These are phyloP conservation scores for Hetaerina titia DNA, from an alignment of 2,888 invertebrate genomes.

Conservation along the genomic window DNA sequence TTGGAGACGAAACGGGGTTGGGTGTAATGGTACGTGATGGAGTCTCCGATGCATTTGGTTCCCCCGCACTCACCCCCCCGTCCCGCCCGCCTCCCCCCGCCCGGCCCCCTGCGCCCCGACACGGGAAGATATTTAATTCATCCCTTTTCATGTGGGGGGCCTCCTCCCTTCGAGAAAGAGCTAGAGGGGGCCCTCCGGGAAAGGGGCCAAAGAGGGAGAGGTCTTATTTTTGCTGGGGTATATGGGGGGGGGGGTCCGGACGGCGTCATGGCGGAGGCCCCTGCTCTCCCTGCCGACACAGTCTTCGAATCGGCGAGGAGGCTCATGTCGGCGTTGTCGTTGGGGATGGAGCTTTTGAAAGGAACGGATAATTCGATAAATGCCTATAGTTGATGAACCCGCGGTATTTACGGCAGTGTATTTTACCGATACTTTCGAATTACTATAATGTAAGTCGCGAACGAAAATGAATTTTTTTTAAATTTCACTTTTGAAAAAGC, in stretches of 20 bases:
- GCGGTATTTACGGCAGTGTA: too few species aligned
- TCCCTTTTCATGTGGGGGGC: constrained; percentile 5
- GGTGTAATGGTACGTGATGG: constrained; percentile 14
- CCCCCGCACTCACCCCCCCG: neutral
- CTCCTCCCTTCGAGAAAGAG: neutral
- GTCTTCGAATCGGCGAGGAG: too few species aligned
- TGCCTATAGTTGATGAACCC: too few species aligned
- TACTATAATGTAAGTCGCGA: too few species aligned
- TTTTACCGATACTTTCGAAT: too few species aligned
- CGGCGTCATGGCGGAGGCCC: too few species aligned
- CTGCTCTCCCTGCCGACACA: too few species aligned
- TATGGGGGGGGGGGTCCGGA: neutral
- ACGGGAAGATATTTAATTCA: constrained; percentile 13
- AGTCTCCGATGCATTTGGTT: neutral
- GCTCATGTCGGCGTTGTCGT: too few species aligned
- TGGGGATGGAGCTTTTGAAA: too few species aligned
- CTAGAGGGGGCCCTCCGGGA: neutral
- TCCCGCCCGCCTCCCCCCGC: neutral
- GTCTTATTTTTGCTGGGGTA: neutral
- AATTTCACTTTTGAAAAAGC: too few species aligned
- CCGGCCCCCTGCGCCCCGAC: neutral
- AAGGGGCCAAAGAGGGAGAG: neutral
- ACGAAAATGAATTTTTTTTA: too few species aligned
- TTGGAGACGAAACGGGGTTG: neutral
- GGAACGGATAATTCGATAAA: too few species aligned